Evolutionary conservation across 2,888 invertebrate species (phyloP).

Genomic region (Aspidiotus destructor): DNA sequence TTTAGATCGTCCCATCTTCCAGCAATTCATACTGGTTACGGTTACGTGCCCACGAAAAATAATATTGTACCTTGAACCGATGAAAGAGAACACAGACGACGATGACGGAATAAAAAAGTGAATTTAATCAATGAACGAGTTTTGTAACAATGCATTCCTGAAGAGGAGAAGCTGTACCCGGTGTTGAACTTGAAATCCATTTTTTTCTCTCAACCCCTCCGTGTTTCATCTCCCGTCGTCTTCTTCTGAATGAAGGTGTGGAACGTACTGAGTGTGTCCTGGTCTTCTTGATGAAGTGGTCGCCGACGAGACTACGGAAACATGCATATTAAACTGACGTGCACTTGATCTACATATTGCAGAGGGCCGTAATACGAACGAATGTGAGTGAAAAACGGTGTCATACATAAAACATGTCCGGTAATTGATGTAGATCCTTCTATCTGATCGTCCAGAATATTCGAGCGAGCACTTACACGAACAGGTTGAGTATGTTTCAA

Average conservation of each 20-base stretch:
- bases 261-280: no score
- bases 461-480: no score
- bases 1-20: conserved; percentile 14
- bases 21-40: conserved; percentile 24
- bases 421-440: background rate
- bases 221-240: background rate
- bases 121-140: conserved; percentile 4
- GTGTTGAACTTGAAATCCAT: background rate
- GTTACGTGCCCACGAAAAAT: conserved; percentile 27
- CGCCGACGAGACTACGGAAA: no score
- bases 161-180: background rate
- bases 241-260: background rate
- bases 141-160: background rate
- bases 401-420: background rate
- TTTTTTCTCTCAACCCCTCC: background rate
- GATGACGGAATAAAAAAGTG: background rate
- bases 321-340: no score
- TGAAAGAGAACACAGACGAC: conserved; percentile 27
- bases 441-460: no score
- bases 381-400: conserved; percentile 1
- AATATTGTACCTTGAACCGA: conserved; percentile 33
- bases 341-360: no score
- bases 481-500: no score
- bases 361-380: background rate
- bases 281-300: no score